These are phyloP conservation scores for Anoura caudifer DNA, from an alignment of 2,113 vertebrate species.

Conservation along the genomic window DNA sequence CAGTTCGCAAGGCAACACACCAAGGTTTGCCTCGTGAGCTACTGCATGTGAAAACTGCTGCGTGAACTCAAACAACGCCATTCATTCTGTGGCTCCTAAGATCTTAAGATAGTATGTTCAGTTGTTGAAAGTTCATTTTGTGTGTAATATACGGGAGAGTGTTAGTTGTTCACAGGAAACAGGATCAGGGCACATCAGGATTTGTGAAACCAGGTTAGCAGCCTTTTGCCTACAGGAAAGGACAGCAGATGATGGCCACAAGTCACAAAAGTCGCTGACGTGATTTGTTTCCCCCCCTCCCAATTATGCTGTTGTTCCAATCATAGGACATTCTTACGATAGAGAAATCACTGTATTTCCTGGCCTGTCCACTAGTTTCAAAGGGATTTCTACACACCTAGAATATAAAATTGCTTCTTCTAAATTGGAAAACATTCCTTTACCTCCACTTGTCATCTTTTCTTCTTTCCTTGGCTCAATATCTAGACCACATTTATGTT, in stretches of 20 bases:
- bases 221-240: background rate
- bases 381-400: background rate
- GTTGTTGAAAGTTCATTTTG: background rate
- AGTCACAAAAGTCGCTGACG: background rate
- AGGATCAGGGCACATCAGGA: background rate
- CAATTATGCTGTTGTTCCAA: background rate
- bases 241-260: background rate
- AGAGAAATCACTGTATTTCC: conserved; percentile 30
- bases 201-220: background rate
- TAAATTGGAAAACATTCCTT: conserved; percentile 4
- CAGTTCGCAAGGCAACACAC: background rate
- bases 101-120: background rate
- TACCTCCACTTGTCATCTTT: background rate
- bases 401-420: background rate
- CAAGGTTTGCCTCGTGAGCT: background rate
- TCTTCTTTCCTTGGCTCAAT: background rate
- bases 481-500: background rate
- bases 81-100: background rate
- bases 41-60: background rate
- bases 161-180: background rate
- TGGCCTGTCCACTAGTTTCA: background rate
- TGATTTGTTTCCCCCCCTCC: background rate
- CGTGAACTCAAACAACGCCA: background rate
- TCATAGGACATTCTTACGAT: background rate
- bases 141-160: background rate